Base-by-base conservation (phyloP, 2,888 invertebrate species). In the Pinctada fucata region DNA sequence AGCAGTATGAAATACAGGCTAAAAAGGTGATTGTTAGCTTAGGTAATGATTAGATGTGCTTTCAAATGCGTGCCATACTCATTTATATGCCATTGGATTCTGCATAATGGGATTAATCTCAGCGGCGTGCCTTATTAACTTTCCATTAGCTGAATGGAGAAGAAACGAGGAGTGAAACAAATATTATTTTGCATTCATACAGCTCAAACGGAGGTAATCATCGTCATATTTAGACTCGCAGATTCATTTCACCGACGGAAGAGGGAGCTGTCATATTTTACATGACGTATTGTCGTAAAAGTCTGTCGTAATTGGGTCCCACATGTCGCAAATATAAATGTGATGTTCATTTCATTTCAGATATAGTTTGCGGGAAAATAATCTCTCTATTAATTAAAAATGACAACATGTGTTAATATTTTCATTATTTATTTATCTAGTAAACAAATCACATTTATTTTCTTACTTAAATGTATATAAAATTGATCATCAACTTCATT, bases 151-250 rank as follows among this genome's bases (percentile, higher is more conserved):
- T 52, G 58, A 52, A 52, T 52, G 10, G 58, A 52, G 5, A 10
- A 10, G 58, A 52, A 52, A 52, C 10, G 58, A 52, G 5, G 58
- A 52, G 58, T 52, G 58, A 52, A 52, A 52, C 58, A 52, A 52
- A 52, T 52, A 52, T 52, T 52, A 52, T 52, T 10, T 5, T 10
- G 6, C 10, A 52, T 52, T 52, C 58, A 52, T 52, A 52, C 58
- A 52, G 58, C 58, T 52, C 58, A 52, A 52, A 52, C 58, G 58
- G 58, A 8, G 58, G 58, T 52, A 52, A 52, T 52, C 58, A 52
- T 52, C 58, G 58, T 5, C 5, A n/a, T n/a, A n/a, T n/a, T n/a
- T n/a, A n/a, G n/a, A n/a, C n/a, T n/a, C n/a, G n/a, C n/a, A n/a
- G n/a, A 8, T 52, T 52, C 10, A 10, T 52, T 52, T 52, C 6